Conservation (phyloP, 2,113 vertebrate genomes). For the Thymallus thymallus region DNA sequence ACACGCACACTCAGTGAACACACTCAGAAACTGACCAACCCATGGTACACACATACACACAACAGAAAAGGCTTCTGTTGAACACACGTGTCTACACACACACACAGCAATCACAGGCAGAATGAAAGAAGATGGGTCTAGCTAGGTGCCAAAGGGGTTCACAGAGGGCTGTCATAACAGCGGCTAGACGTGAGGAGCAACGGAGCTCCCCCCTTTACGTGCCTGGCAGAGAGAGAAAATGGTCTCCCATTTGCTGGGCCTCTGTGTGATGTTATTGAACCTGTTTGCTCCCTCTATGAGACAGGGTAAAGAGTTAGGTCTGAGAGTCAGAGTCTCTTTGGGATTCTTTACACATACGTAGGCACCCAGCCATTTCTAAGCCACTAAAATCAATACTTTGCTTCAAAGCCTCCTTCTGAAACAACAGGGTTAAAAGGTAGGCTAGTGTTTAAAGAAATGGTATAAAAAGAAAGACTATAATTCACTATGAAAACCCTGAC, state of each 20-base stretch:
- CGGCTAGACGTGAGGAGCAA: neutral
- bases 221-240: constrained; percentile 39
- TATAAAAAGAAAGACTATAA: too few relatives aligned
- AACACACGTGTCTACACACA: neutral
- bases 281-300: constrained; percentile 23
- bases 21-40: too few relatives aligned
- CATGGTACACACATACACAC: neutral
- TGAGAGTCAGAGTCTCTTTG: constrained; percentile 33
- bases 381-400: neutral
- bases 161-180: constrained; percentile 11
- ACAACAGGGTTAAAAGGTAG: too few relatives aligned
- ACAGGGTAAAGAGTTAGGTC: constrained; percentile 31
- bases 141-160: neutral
- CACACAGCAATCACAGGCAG: constrained; percentile 3
- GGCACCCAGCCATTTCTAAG: neutral
- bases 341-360: neutral
- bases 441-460: too few relatives aligned
- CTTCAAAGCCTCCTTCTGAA: neutral
- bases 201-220: constrained; percentile 37
- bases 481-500: neutral
- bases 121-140: neutral
- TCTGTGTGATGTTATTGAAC: constrained; percentile 35
- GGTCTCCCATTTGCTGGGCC: constrained; percentile 21
- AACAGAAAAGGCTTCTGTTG: neutral
- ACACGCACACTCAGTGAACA: too few relatives aligned